Evolutionary conservation across 92 coral and sea anemone species (phyloP).

Genomic region (Bergia puertoricense): DNA sequence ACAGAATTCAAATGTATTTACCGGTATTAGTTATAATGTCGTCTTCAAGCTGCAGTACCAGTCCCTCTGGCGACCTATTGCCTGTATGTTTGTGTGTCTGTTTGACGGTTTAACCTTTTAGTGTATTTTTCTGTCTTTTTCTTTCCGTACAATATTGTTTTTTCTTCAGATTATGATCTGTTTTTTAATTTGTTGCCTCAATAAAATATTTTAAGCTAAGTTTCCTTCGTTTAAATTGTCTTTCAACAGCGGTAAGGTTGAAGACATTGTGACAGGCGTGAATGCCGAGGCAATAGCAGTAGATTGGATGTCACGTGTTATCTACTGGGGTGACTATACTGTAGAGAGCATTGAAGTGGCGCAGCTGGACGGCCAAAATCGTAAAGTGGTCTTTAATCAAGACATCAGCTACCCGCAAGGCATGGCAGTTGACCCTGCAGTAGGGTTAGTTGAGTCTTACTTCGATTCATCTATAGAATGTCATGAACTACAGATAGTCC

Average conservation of each 20-base stretch:
- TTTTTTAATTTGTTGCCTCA: too few relatives aligned
- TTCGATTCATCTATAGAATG: too few relatives aligned
- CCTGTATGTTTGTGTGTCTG: too few relatives aligned
- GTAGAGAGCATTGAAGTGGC: slow-evolving; percentile 27
- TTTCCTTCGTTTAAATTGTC: neutral
- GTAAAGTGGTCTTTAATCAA: slow-evolving; percentile 9
- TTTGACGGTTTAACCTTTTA: neutral
- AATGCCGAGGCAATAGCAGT: slow-evolving; percentile 13
- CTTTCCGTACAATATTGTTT: too few relatives aligned
- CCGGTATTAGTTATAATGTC: too few relatives aligned
- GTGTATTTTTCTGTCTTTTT: too few relatives aligned
- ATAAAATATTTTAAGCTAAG: too few relatives aligned
- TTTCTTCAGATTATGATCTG: too few relatives aligned
- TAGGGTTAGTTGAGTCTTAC: slow-evolving; percentile 13
- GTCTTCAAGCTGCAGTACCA: too few relatives aligned
- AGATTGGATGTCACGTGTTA: slow-evolving; percentile 23
- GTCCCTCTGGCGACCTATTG: neutral
- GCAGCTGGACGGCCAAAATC: slow-evolving; percentile 12
- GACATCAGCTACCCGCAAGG: neutral
- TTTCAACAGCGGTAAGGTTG: slow-evolving; percentile 7
- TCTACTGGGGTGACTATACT: slow-evolving; percentile 13
- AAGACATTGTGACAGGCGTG: slow-evolving; percentile 18
- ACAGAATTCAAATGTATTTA: too few relatives aligned
- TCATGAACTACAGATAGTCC: too few relatives aligned
- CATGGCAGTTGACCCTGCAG: slow-evolving; percentile 22